Percentiles rank a stretch among this genome's conserved stretches.
phyloP scores from a whole-genome alignment of 1,140 invertebrate genomes.

The Brachionus rotundiformis region DNA sequence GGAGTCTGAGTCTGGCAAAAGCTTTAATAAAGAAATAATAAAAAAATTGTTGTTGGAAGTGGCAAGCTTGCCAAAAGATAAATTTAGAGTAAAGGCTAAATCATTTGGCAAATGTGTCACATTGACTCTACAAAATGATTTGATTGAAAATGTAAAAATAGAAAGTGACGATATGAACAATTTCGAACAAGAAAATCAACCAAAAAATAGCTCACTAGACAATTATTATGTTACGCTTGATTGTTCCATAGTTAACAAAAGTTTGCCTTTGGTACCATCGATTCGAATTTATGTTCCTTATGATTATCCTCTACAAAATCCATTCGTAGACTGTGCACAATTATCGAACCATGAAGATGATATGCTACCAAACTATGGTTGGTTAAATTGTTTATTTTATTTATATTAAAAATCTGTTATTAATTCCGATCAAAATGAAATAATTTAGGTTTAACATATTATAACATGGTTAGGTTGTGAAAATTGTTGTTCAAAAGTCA shows the following conservation, averaged over 20 bases:
- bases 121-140: not conserved
- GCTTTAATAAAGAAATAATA: not conserved
- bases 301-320: slow-evolving; percentile 21
- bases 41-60: slow-evolving; percentile 19
- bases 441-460: no score
- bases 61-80: not conserved
- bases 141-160: slow-evolving; percentile 6
- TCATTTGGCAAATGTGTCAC: not conserved
- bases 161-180: not conserved
- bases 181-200: not conserved
- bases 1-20: not conserved
- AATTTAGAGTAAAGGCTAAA: slow-evolving; percentile 15
- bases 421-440: no score
- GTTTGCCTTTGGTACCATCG: slow-evolving; percentile 15
- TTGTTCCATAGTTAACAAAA: not conserved
- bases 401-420: no score
- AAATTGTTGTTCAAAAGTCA: not conserved
- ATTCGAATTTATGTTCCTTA: slow-evolving; percentile 25
- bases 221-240: slow-evolving; percentile 42
- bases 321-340: slow-evolving; percentile 28
- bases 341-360: slow-evolving; percentile 5
- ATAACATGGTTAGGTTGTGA: no score
- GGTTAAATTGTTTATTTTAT: no score
- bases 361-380: slow-evolving; percentile 16
- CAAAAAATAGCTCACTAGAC: not conserved